phyloP scores from a whole-genome alignment of 1,140 invertebrate species.

The Drosophila kikkawai region DNA sequence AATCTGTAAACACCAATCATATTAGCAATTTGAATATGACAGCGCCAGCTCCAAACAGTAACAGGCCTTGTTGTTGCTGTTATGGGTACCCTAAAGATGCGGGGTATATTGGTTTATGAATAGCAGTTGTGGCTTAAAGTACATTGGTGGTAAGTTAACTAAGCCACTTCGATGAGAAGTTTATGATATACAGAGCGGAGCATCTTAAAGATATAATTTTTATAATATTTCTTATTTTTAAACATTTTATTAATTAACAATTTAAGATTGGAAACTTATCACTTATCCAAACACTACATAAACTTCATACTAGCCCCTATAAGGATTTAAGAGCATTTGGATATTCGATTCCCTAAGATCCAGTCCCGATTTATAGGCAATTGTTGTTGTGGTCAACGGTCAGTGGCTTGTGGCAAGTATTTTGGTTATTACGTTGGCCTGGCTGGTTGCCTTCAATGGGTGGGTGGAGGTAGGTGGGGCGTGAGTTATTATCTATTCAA shows the following conservation, averaged over 20 bases:
- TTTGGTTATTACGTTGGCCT: conserved; percentile 46
- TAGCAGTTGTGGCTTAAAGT: background rate
- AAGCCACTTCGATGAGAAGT: too few species aligned
- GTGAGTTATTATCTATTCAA: conserved; percentile 85
- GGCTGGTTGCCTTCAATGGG: conserved; percentile 31
- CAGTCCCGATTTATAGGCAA: conserved; percentile 5
- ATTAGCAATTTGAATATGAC: conserved; percentile 85
- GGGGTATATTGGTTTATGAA: background rate
- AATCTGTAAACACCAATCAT: conserved; percentile 85
- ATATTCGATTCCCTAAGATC: background rate
- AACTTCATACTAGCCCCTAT: too few species aligned
- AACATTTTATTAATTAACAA: too few species aligned
- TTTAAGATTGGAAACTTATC: too few species aligned
- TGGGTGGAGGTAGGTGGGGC: conserved; percentile 73
- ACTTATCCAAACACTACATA: background rate
- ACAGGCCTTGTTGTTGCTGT: conserved; percentile 65
- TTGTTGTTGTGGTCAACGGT: conserved; percentile 68
- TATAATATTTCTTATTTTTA: too few species aligned
- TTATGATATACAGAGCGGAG: background rate
- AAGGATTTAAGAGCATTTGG: conserved; percentile 7
- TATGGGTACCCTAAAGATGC: conserved; percentile 4
- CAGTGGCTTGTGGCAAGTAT: conserved; percentile 70
- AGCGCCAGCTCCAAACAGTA: conserved; percentile 74
- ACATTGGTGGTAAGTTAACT: background rate
- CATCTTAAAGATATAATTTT: background rate